phyloP scores from a whole-genome alignment of 2,888 invertebrate genomes.

The Gari tellinella region DNA sequence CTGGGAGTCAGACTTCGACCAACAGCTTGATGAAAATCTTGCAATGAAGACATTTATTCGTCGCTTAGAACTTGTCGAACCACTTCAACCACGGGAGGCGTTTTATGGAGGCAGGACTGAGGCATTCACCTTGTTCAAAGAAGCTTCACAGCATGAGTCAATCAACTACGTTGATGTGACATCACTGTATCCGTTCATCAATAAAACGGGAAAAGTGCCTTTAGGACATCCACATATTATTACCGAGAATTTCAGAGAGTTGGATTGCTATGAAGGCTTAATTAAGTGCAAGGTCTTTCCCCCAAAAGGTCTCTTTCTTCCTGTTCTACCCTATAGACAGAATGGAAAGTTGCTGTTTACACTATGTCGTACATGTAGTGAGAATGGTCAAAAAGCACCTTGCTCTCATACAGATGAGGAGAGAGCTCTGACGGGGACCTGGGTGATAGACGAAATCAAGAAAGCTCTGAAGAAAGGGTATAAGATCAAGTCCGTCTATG shows the following conservation, averaged over 20 bases:
- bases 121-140: constrained; percentile 29
- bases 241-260: constrained; percentile 18
- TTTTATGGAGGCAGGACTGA: constrained; percentile 25
- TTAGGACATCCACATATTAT: constrained; percentile 8
- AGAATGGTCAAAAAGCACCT: no score
- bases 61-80: constrained; percentile 5
- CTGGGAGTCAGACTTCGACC: no score
- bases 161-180: constrained; percentile 37
- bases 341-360: constrained; percentile 76
- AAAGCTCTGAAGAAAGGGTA: constrained; percentile 17
- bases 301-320: constrained; percentile 2
- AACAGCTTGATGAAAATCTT: no score
- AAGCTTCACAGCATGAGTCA: constrained; percentile 1
- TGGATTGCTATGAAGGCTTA: constrained; percentile 10
- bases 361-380: constrained; percentile 76
- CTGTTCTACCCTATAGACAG: constrained; percentile 14
- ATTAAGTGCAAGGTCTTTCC: constrained; percentile 20
- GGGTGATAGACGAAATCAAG: constrained; percentile 76
- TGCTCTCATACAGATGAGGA: no score
- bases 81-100: constrained; percentile 25
- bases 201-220: constrained; percentile 23
- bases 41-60: no score
- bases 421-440: no score
- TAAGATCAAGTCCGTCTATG: not conserved
- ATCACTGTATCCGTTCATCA: constrained; percentile 27